These are phyloP conservation scores for Athetis lepigone DNA, from an alignment of 2,888 invertebrate genomes.

Conservation along the genomic window DNA sequence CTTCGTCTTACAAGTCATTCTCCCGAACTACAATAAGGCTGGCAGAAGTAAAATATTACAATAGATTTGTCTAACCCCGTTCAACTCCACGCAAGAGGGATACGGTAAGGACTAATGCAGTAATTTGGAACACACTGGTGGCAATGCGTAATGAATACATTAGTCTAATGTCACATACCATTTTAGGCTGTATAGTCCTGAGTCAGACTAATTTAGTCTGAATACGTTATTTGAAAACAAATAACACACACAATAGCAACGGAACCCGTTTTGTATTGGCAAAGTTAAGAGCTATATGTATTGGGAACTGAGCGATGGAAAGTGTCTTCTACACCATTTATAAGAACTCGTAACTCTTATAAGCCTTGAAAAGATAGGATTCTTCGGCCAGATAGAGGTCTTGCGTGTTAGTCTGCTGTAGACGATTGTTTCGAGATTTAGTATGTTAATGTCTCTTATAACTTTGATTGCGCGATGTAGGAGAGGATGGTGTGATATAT, in stretches of 20 bases:
- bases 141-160: slow-evolving; percentile 61
- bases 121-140: slow-evolving; percentile 51
- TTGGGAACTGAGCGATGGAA: too few relatives aligned
- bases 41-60: slow-evolving; percentile 35
- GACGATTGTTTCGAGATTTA: too few relatives aligned
- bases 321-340: too few relatives aligned
- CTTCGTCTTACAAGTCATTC: not conserved
- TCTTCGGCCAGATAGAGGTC: too few relatives aligned
- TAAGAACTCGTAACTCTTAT: too few relatives aligned
- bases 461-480: too few relatives aligned
- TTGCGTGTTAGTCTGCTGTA: too few relatives aligned
- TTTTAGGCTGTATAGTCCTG: slow-evolving; percentile 22
- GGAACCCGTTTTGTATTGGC: not conserved
- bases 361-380: too few relatives aligned
- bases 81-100: slow-evolving; percentile 34
- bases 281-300: too few relatives aligned
- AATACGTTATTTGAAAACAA: not conserved
- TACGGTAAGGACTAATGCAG: slow-evolving; percentile 46
- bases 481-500: too few relatives aligned
- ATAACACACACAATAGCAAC: not conserved
- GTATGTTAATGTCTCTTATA: too few relatives aligned
- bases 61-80: slow-evolving; percentile 41
- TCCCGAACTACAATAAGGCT: not conserved
- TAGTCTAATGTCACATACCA: slow-evolving; percentile 52
- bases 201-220: not conserved